Conservation (phyloP, 1,140 invertebrate genomes). For the Piezodorus guildinii region DNA sequence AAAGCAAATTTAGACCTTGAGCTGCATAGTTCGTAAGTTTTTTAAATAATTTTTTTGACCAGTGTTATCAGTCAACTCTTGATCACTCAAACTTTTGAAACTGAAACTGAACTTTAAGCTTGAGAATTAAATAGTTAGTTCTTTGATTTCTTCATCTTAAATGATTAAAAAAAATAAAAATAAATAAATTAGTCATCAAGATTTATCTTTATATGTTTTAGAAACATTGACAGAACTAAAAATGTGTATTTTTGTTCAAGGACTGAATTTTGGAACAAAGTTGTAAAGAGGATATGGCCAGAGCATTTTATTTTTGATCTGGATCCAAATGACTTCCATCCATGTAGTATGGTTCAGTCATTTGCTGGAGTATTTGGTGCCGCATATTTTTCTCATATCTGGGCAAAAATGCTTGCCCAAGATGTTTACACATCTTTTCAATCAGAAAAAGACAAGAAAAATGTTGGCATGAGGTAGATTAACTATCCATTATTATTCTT, state of each 20-base stretch:
- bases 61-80: no score
- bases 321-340: conserved; percentile 63
- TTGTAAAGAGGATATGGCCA: conserved; percentile 65
- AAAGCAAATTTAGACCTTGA: conserved; percentile 73
- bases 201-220: no score
- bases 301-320: conserved; percentile 59
- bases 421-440: conserved; percentile 75
- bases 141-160: no score
- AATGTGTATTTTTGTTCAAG: conserved; percentile 33
- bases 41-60: background rate
- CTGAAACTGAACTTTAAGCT: no score
- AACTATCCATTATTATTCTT: background rate
- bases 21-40: conserved; percentile 53
- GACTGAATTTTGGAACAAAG: conserved; percentile 60
- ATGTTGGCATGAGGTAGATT: background rate
- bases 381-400: conserved; percentile 58
- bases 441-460: conserved; percentile 41
- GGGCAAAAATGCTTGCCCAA: conserved; percentile 79
- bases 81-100: no score
- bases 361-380: conserved; percentile 58
- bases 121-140: no score
- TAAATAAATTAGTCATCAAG: no score
- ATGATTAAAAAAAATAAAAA: no score
- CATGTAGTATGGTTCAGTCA: conserved; percentile 65
- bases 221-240: no score